Evolutionary conservation across 2,888 invertebrate species (phyloP).

Genomic region (Nomada fabriciana): DNA sequence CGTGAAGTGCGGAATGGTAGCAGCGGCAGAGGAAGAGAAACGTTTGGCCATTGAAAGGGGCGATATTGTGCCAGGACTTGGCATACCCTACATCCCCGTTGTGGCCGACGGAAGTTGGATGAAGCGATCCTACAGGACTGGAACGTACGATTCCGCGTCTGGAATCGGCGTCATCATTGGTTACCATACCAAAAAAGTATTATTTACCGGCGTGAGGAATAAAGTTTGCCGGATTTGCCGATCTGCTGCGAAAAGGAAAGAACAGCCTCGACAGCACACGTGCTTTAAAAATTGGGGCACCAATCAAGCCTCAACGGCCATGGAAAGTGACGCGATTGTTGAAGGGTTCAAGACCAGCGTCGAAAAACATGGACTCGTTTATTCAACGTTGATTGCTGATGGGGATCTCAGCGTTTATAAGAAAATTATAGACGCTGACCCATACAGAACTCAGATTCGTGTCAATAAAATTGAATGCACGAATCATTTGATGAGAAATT

Average conservation of each 20-base stretch:
- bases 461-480: too few relatives aligned
- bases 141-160: background rate
- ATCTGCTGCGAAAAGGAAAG: background rate
- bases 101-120: too few relatives aligned
- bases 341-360: background rate
- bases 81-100: too few relatives aligned
- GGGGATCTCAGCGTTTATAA: too few relatives aligned
- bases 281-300: background rate
- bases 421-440: too few relatives aligned
- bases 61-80: too few relatives aligned
- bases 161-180: background rate
- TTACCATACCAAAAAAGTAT: background rate
- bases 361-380: background rate
- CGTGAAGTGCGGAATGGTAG: background rate
- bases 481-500: background rate
- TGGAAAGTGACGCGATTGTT: background rate
- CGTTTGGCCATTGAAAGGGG: background rate
- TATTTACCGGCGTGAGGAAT: background rate
- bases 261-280: background rate
- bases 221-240: background rate
- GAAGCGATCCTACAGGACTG: too few relatives aligned
- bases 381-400: too few relatives aligned
- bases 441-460: too few relatives aligned
- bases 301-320: background rate
- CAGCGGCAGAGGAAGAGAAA: background rate